Percentiles rank a stretch among this genome's conserved stretches.
phyloP scores from a whole-genome alignment of 1,140 invertebrate species.

The Conus ventricosus region DNA sequence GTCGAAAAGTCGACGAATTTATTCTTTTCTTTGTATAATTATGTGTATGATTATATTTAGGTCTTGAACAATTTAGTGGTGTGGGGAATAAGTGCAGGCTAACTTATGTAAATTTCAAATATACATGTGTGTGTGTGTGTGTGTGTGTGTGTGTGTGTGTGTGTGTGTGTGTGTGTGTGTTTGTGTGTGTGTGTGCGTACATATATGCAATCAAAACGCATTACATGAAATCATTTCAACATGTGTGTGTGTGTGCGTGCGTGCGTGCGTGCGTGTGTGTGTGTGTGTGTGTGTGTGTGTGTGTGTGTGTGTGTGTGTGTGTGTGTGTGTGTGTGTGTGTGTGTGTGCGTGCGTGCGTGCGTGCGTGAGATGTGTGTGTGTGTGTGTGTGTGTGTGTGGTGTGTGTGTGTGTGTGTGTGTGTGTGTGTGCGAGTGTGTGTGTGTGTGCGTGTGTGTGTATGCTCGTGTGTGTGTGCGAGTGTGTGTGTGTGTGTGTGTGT shows the following conservation, averaged over 20 bases:
- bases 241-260: constrained; percentile 8
- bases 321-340: constrained; percentile 19
- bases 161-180: too few relatives aligned
- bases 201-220: too few relatives aligned
- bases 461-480: constrained; percentile 21
- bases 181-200: too few relatives aligned
- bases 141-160: too few relatives aligned
- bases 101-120: too few relatives aligned
- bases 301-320: constrained; percentile 29
- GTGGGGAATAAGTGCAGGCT: too few relatives aligned
- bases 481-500: constrained; percentile 29
- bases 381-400: constrained; percentile 23
- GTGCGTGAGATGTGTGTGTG: constrained; percentile 16
- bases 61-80: too few relatives aligned
- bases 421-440: neutral
- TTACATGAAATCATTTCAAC: too few relatives aligned
- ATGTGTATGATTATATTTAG: too few relatives aligned
- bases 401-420: neutral
- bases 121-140: too few relatives aligned
- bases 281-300: constrained; percentile 23
- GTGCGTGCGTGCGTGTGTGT: constrained; percentile 8
- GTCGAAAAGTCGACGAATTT: too few relatives aligned
- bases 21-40: too few relatives aligned
- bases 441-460: constrained; percentile 25
- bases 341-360: constrained; percentile 22